A percentile compares a stretch with the other conserved stretches of the same genome.
Evolutionary conservation across 64 coral and sea anemone genomes (phyloP).

Genomic region (Porites lutea): DNA sequence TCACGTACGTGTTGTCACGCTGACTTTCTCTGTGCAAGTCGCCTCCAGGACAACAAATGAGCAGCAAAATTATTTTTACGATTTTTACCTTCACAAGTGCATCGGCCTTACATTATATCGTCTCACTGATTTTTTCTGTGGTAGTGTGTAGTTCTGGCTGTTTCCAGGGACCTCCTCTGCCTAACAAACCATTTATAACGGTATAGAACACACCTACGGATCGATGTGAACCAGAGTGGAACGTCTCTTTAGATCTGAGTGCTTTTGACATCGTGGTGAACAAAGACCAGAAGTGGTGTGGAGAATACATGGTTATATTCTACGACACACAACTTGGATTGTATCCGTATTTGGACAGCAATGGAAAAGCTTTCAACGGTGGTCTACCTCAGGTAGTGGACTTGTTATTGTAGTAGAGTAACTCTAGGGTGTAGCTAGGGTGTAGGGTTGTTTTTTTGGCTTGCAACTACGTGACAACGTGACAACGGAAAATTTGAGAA

Average conservation of each 20-base stretch:
- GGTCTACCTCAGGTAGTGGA: slow-evolving; percentile 81
- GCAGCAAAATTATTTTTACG: too few species aligned
- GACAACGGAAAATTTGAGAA: too few species aligned
- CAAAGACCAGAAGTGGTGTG: slow-evolving; percentile 58
- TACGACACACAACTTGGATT: slow-evolving; percentile 71
- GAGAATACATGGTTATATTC: slow-evolving; percentile 78
- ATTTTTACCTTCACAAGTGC: too few species aligned
- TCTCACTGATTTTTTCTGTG: too few species aligned
- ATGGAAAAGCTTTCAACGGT: slow-evolving; percentile 70
- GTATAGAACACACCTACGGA: slow-evolving; percentile 83
- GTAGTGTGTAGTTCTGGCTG: background rate
- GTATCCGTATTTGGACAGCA: slow-evolving; percentile 72
- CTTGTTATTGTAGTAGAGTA: too few species aligned
- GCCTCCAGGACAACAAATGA: too few species aligned
- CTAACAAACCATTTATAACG: slow-evolving; percentile 74
- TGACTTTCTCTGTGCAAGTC: too few species aligned
- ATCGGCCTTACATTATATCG: too few species aligned
- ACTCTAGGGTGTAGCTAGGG: too few species aligned
- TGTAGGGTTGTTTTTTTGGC: too few species aligned
- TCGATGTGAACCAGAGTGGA: slow-evolving; percentile 67
- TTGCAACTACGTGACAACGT: too few species aligned
- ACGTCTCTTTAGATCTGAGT: slow-evolving; percentile 66
- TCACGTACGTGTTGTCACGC: too few species aligned
- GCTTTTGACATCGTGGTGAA: slow-evolving; percentile 82
- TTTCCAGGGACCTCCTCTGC: slow-evolving; percentile 66